Evolutionary conservation across 1,140 invertebrate genomes (phyloP), one percentile per base, ranked within the genome.

Genomic region (Anthonomus grandis): DNA sequence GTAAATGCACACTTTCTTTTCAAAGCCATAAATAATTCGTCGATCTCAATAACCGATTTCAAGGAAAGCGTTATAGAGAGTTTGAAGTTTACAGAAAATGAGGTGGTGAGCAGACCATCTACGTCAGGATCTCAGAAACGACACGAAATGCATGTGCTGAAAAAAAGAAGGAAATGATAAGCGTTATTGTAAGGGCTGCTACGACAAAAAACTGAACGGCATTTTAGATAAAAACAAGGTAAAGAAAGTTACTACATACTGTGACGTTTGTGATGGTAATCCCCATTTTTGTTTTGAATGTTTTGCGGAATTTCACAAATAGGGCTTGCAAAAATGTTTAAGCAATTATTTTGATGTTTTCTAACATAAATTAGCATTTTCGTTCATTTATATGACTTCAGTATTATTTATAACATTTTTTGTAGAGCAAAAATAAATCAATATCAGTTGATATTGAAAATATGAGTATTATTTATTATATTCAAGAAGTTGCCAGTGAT

Each of bases 1-100:
- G 56, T 70, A 21, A 59, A 71, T 42, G 62, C 64, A 18, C 64
- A 60, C 44, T 34, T 62, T 1, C 24, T 70, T 36, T 62, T 61
- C 48, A 60, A 37, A 13, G 4, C 37, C 5, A 25, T 51, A 15
- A 41, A 45, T 19, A 6, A 4, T 13, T 51, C 6, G 17, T 21
- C 19, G 12, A 15, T 58, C 21, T 51, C 5, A 8, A 51, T 57
- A 4, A 39, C 54, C 17, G 9, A 37, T 13, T 58, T 58, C 18
- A 25, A 39, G 45, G 13, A 51, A 13, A 51, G 25, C 21, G 39
- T 58, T 19, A 36, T 44, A n/a, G 24, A 3, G 15, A 34, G 6
- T 19, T 51, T 9, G 18, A 52, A 44, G 13, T 10, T 3, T 23
- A 4, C 5, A 53, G 3, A 4, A n/a, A 9, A 8, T 8, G 36